Conservation (phyloP, 2,888 invertebrate species). For the Idaea straminata region DNA sequence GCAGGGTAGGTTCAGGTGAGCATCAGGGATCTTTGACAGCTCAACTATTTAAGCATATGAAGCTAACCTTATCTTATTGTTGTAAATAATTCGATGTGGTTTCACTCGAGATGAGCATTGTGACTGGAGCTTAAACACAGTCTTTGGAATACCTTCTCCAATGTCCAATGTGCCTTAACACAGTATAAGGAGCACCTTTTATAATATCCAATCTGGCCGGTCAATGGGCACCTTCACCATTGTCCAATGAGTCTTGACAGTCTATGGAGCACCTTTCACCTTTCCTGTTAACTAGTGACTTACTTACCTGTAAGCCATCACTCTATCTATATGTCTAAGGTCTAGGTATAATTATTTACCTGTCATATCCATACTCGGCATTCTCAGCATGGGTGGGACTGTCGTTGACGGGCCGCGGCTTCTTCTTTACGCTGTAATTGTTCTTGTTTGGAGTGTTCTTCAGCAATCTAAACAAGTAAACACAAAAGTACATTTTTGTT, state of each 20-base stretch:
- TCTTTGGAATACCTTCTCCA: too few relatives aligned
- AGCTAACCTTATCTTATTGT: not conserved
- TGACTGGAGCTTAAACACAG: too few relatives aligned
- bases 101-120: too few relatives aligned
- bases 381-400: constrained; percentile 64
- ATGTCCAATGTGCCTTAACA: too few relatives aligned
- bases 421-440: constrained; percentile 60
- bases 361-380: constrained; percentile 62
- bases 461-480: constrained; percentile 46
- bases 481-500: constrained; percentile 9
- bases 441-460: constrained; percentile 66
- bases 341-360: constrained; percentile 37
- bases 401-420: constrained; percentile 52
- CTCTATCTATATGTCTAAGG: not conserved
- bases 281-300: too few relatives aligned
- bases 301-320: too few relatives aligned
- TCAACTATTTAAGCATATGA: not conserved
- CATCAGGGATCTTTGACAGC: not conserved
- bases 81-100: too few relatives aligned
- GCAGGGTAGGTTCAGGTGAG: not conserved
- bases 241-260: too few relatives aligned
- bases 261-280: too few relatives aligned
- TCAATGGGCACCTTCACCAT: too few relatives aligned
- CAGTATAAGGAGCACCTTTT: too few relatives aligned
- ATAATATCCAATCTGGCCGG: too few relatives aligned